Percentiles rank a stretch among this genome's conserved stretches.
Evolutionary conservation across 2,797 vertebrate species (phyloP).

Genomic region (Amblyraja radiata): DNA sequence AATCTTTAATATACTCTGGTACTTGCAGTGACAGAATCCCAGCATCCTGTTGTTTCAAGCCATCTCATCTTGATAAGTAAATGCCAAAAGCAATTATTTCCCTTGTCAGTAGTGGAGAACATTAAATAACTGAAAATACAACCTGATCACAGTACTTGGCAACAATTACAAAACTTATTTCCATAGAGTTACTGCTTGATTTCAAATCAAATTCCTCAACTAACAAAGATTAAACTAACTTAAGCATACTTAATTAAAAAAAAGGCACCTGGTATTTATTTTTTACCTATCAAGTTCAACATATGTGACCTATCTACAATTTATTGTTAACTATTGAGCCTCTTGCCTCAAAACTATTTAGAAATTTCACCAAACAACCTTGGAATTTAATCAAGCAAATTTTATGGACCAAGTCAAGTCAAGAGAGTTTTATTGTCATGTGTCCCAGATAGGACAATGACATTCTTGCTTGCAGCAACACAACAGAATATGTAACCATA

Average conservation of each 20-base stretch:
- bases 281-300: neutral
- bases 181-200: too few relatives aligned
- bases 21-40: neutral
- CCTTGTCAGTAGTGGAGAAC: neutral
- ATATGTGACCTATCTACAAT: neutral
- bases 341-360: neutral
- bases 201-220: too few relatives aligned
- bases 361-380: neutral
- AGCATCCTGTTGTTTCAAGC: neutral
- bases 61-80: neutral
- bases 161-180: neutral
- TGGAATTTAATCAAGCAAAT: neutral
- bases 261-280: neutral
- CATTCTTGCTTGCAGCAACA: too few relatives aligned
- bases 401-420: neutral
- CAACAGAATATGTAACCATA: too few relatives aligned
- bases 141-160: neutral
- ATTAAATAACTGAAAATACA: neutral
- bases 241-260: neutral
- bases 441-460: too few relatives aligned
- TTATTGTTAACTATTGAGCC: neutral
- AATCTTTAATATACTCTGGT: neutral
- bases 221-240: neutral
- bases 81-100: neutral
- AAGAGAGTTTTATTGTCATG: too few relatives aligned